Evolutionary conservation across 2,888 invertebrate genomes (phyloP), one percentile per base, ranked within the genome.

Genomic region (Proisotoma minuta): DNA sequence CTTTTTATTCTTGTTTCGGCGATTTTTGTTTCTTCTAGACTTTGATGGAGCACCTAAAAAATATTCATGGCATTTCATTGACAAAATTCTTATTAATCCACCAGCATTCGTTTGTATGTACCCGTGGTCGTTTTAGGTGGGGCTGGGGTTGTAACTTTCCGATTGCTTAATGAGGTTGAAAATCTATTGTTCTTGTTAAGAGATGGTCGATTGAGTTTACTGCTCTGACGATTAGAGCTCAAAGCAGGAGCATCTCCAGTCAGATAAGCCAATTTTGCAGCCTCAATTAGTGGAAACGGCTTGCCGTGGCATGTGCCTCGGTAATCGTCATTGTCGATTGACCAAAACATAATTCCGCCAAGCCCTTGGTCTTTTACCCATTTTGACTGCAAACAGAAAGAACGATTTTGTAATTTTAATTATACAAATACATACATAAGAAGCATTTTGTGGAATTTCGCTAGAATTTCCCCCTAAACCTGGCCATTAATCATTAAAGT

Each of bases 271-370:
- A 66, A 52, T 57, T 93, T 93, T 28, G 89, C 93, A 0, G 93
- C 91, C 77, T 93, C 93, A 70, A 94, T 92, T 52, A 95, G 80
- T 0, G 94, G 94, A 79, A 92, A 94, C 0, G 91, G 88, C 76
- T 87, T 87, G 26, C 84, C 87, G 70, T 88, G 88, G 76, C 94
- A 94, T 34, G 83, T 84, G n/a, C 94, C 94, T 51, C 93, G 84
- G 82, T 94, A 95, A 76, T 95, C 94, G 70, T 95, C 94, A 77
- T 92, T 94, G 79, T 94, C 94, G 73, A 95, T 88, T 0, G 93
- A 89, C 91, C 91, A 91, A 79, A 90, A 90, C 91, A 91, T 91
- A 54, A 91, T 90, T 24, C 94, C 94, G 73, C 94, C 94, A 24
- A 94, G 82, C 57, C 86, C 85, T 70, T 89, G 87, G 64, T 91